Evolutionary conservation across 2,888 invertebrate species (phyloP), one percentile per base, ranked within the genome.

Genomic region (Leptinotarsa haldemani): DNA sequence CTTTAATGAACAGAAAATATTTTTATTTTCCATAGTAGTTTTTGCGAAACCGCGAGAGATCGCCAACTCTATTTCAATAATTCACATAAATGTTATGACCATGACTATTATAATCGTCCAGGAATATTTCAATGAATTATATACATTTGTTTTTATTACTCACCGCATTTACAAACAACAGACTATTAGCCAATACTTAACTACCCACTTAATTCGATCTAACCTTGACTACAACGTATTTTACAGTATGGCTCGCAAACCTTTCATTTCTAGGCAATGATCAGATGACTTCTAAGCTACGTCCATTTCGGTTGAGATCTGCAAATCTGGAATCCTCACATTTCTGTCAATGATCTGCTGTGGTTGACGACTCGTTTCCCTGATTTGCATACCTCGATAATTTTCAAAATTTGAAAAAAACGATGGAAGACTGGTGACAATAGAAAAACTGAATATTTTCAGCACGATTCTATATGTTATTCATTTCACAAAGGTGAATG

Each of bases 111-210:
- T 52, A 52, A 52, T 67, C 52, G 53, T 16, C 67, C 4, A 22
- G 50, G 52, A 67, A 67, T 53, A 67, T 67, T 61, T 25, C 67
- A n/a, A 53, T 53, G 52, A 67, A 53, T 67, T 67, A 67, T 53
- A 30, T 30, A 67, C 67, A 52, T 40, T 67, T 67, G 53, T 67
- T 66, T 67, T 67, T 52, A 67, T 67, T 67, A 67, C 67, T 67
- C 67, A 67, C 67, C 40, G 52, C 52, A 67, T 67, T 67, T 40
- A 67, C 40, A 66, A 66, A 50, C 66, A 66, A 66, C 52, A 53
- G 40, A 40, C 67, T 67, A 40, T 67, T 52, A 67, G 67, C 1
- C 20, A 67, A 67, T 67, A 67, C 53, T 67, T 53, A 52, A 48
- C 30, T 67, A 22, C 53, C 40, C 40, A 53, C 30, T 53, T 67